phyloP scores from a whole-genome alignment of 1,140 invertebrate species.

The Diorhabda sublineata region DNA sequence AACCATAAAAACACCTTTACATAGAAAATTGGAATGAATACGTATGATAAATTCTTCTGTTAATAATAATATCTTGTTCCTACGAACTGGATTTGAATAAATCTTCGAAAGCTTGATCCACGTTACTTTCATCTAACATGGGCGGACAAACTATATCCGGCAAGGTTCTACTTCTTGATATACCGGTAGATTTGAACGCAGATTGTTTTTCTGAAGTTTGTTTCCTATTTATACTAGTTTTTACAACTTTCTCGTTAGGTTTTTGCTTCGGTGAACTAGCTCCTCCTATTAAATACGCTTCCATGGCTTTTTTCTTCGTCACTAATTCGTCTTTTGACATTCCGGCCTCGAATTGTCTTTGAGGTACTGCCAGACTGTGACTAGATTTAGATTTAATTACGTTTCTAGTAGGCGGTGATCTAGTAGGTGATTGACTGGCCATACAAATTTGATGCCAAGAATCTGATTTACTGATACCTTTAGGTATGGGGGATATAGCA shows the following conservation, averaged over 20 bases:
- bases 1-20: slow-evolving; percentile 34
- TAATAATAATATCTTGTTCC: slow-evolving; percentile 6
- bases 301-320: slow-evolving; percentile 72
- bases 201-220: slow-evolving; percentile 52
- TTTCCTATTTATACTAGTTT: slow-evolving; percentile 49
- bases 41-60: slow-evolving; percentile 13
- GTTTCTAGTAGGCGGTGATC: slow-evolving; percentile 40
- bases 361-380: slow-evolving; percentile 62
- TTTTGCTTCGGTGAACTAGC: slow-evolving; percentile 28
- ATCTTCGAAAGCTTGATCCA: slow-evolving; percentile 73
- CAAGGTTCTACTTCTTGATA: slow-evolving; percentile 70
- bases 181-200: slow-evolving; percentile 45
- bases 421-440: slow-evolving; percentile 38
- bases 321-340: slow-evolving; percentile 66
- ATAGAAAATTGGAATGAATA: slow-evolving; percentile 32
- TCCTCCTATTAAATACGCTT: slow-evolving; percentile 63
- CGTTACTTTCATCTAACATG: slow-evolving; percentile 64
- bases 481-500: slow-evolving; percentile 24
- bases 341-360: slow-evolving; percentile 72
- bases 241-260: slow-evolving; percentile 33
- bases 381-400: slow-evolving; percentile 67
- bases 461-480: slow-evolving; percentile 65
- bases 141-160: slow-evolving; percentile 61
- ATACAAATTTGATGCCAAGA: slow-evolving; percentile 70
- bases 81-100: slow-evolving; percentile 53